These are phyloP conservation scores for Fundulus diaphanus DNA, from an alignment of 2,797 vertebrate genomes.

Conservation along the genomic window DNA sequence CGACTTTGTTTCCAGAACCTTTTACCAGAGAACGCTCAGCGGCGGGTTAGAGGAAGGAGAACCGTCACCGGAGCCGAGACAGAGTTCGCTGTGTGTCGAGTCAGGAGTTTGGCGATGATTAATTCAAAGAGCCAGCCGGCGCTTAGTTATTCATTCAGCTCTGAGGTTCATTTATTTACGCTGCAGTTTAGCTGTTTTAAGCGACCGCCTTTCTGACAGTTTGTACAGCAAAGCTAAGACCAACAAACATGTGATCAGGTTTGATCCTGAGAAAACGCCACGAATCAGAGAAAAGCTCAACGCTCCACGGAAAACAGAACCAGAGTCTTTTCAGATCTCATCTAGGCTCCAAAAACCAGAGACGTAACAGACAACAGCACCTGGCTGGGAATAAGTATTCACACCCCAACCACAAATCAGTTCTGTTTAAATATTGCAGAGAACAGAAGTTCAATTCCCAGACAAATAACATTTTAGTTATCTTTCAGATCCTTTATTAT, in stretches of 20 bases:
- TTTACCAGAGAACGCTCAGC: background rate
- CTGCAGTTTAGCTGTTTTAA: constrained; percentile 8
- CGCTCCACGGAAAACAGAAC: background rate
- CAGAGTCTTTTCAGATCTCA: too few relatives aligned
- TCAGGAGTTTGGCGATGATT: constrained; percentile 22
- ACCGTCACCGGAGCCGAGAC: constrained; percentile 20
- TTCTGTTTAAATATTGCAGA: too few relatives aligned
- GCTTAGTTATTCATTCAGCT: constrained; percentile 35
- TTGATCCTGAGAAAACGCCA: background rate
- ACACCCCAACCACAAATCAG: too few relatives aligned
- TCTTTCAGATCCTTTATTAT: too few relatives aligned
- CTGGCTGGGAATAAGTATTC: too few relatives aligned
- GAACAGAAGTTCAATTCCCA: too few relatives aligned
- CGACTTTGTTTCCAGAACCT: too few relatives aligned
- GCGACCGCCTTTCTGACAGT: constrained; percentile 19
- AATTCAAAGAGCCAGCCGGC: constrained; percentile 40
- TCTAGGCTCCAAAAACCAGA: too few relatives aligned
- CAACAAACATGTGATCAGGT: background rate
- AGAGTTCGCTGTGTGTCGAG: constrained; percentile 13
- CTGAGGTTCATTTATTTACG: constrained; percentile 18
- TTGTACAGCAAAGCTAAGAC: background rate
- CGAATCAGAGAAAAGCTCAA: background rate
- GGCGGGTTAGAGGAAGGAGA: constrained; percentile 8
- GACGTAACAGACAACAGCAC: too few relatives aligned
- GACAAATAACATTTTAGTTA: too few relatives aligned